phyloP scores from a whole-genome alignment of 2,797 vertebrate species.

The Odontamblyopus lacepedii region DNA sequence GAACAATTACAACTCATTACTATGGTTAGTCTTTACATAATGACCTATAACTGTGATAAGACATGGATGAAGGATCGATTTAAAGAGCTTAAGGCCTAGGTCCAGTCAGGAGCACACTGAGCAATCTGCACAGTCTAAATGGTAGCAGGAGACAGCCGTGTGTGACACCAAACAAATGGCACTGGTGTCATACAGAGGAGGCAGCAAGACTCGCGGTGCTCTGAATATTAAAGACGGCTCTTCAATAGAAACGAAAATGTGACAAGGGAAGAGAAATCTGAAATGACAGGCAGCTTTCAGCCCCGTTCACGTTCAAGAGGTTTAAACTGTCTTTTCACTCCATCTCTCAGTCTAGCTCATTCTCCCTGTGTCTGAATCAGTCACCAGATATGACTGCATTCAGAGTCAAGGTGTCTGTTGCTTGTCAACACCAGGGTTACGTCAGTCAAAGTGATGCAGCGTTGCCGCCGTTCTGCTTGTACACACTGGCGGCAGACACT shows the following conservation, averaged over 20 bases:
- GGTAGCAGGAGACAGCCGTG: slow-evolving; percentile 54
- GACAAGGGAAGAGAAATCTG: slow-evolving; percentile 73
- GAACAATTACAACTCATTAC: background rate
- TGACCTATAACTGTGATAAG: background rate
- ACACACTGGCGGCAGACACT: slow-evolving; percentile 60
- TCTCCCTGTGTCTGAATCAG: slow-evolving; percentile 74
- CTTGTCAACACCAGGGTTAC: slow-evolving; percentile 78
- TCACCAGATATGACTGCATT: slow-evolving; percentile 76
- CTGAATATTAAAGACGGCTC: slow-evolving; percentile 73
- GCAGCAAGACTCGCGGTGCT: slow-evolving; percentile 48
- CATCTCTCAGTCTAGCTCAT: slow-evolving; percentile 68
- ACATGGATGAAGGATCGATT: no score
- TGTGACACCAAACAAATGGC: slow-evolving; percentile 61
- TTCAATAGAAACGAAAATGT: slow-evolving; percentile 72
- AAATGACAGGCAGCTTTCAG: slow-evolving; percentile 78
- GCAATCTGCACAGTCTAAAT: slow-evolving; percentile 59
- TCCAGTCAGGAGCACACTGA: slow-evolving; percentile 1
- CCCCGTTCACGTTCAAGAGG: slow-evolving; percentile 75
- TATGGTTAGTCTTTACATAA: background rate
- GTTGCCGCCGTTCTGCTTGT: slow-evolving; percentile 86
- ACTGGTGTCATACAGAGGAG: slow-evolving; percentile 47
- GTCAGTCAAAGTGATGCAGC: slow-evolving; percentile 76
- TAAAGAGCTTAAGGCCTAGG: background rate
- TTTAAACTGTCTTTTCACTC: slow-evolving; percentile 73
- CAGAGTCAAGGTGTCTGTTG: slow-evolving; percentile 79